Evolutionary conservation across 2,888 invertebrate species (phyloP).

Genomic region (Dolomedes plantarius): DNA sequence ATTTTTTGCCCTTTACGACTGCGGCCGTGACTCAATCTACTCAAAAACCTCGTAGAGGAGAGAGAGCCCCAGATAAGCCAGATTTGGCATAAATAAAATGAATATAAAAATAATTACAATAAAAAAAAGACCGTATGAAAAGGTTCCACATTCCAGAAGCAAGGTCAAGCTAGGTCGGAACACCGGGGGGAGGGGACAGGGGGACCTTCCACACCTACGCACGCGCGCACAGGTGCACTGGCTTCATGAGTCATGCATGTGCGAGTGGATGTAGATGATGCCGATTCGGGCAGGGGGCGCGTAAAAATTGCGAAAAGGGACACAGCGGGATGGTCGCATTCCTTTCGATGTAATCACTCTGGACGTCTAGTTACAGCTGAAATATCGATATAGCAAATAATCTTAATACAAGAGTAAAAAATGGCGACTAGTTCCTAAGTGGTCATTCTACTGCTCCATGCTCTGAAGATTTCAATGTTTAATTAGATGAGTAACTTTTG

Average conservation of each 20-base stretch:
- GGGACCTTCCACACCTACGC: slow-evolving; percentile 49
- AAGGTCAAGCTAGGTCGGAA: slow-evolving; percentile 62
- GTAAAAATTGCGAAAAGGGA: neutral
- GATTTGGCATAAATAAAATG: slow-evolving; percentile 3
- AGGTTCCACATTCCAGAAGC: slow-evolving; percentile 64
- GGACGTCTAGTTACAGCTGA: no score
- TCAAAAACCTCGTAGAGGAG: no score
- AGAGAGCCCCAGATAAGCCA: neutral
- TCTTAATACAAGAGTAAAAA: no score
- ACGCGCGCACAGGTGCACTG: slow-evolving; percentile 58
- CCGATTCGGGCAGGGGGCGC: neutral
- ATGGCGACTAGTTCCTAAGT: no score
- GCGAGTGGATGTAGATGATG: slow-evolving; percentile 6
- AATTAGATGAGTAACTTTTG: no score
- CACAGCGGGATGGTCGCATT: no score
- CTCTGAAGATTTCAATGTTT: no score
- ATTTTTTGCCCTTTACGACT: no score
- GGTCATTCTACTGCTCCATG: no score
- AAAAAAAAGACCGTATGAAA: slow-evolving; percentile 38
- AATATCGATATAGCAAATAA: no score
- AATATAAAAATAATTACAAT: neutral
- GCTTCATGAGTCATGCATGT: slow-evolving; percentile 41
- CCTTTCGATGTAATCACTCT: no score
- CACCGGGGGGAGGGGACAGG: slow-evolving; percentile 24
- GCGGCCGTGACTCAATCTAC: no score